Evolutionary conservation across 1,140 invertebrate genomes (phyloP).

Genomic region (Hormaphis cornu): DNA sequence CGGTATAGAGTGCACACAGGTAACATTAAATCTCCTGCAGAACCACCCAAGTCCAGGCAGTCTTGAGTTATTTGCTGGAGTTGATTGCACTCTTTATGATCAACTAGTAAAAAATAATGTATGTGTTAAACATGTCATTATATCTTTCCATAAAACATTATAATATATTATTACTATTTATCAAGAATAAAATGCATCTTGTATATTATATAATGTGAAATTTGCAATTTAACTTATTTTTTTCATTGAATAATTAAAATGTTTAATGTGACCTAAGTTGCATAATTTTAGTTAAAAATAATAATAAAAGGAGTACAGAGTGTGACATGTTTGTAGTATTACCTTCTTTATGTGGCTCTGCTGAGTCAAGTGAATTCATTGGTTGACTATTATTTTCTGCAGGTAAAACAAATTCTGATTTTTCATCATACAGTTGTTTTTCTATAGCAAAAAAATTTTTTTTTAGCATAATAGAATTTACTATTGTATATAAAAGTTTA

Average conservation of each 20-base stretch:
- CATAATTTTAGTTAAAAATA: no score
- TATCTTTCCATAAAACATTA: no score
- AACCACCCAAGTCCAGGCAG: constrained; percentile 15
- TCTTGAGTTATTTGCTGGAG: constrained; percentile 26
- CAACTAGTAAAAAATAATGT: background rate
- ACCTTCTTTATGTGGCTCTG: background rate
- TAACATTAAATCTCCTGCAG: constrained; percentile 16
- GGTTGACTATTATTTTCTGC: constrained; percentile 21
- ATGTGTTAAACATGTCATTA: background rate
- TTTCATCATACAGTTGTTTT: constrained; percentile 16
- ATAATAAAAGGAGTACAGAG: no score
- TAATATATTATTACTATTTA: no score
- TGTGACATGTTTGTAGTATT: no score
- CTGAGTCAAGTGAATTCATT: background rate
- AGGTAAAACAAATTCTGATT: background rate
- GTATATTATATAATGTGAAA: no score
- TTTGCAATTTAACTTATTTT: no score
- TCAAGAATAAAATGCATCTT: no score
- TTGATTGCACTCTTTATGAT: constrained; percentile 8
- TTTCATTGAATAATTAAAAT: no score
- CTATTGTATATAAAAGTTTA: no score
- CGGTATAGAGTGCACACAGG: constrained; percentile 8
- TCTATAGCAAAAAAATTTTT: background rate
- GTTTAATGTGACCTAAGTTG: no score
- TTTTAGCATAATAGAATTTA: no score